Evolutionary conservation across 2,888 invertebrate genomes (phyloP).

Genomic region (Bedellia somnulentella): DNA sequence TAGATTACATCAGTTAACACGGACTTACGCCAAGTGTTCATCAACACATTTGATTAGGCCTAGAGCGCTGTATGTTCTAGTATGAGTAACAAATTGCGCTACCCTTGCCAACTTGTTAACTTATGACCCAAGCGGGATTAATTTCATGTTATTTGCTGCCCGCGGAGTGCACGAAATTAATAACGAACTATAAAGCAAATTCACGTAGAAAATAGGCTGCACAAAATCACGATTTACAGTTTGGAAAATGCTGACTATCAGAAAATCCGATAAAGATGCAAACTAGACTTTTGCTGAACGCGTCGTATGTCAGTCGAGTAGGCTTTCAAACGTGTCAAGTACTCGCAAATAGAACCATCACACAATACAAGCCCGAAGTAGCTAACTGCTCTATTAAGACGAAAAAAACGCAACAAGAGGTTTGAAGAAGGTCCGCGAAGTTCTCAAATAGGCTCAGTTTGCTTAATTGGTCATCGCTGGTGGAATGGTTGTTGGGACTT

Average conservation of each 20-base stretch:
- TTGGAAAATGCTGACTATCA: no score
- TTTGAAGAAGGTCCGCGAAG: constrained; percentile 24
- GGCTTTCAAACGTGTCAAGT: constrained; percentile 3
- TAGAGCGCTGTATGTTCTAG: neutral
- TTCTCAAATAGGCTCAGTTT: neutral
- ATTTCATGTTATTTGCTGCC: no score
- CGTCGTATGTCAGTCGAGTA: constrained; percentile 2
- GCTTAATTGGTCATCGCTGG: neutral
- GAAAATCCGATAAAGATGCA: no score
- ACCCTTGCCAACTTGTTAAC: constrained; percentile 24
- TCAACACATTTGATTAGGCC: constrained; percentile 17
- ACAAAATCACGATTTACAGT: no score
- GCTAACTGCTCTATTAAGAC: constrained; percentile 28
- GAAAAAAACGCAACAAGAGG: constrained; percentile 18
- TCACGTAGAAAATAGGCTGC: no score
- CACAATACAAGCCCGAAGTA: constrained; percentile 3
- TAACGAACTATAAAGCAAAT: no score
- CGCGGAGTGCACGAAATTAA: no score
- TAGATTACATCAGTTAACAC: constrained; percentile 31
- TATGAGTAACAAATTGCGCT: constrained; percentile 22
- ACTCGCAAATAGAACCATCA: constrained; percentile 1
- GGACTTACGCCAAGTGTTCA: constrained; percentile 21
- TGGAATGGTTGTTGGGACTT: neutral
- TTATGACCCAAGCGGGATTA: constrained; percentile 8
- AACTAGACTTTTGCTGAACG: no score